Percentiles rank a stretch among this genome's conserved stretches.
Evolutionary conservation across 1,140 invertebrate genomes (phyloP).

Genomic region (Sycobia sp.): DNA sequence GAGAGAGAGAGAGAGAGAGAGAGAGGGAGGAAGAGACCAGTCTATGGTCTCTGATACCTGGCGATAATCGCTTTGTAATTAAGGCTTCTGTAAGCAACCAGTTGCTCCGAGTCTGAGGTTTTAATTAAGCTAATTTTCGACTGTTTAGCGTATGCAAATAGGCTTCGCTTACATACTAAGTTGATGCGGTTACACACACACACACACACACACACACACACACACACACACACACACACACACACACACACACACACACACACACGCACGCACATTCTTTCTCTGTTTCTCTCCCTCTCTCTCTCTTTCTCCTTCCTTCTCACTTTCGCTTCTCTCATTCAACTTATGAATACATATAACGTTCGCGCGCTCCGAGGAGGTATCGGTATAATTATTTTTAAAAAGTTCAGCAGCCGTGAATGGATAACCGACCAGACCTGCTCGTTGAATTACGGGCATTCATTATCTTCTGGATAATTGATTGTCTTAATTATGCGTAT

Average conservation of each 20-base stretch:
- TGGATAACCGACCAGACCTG: not conserved
- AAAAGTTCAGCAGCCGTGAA: not conserved
- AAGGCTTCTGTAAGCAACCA: constrained; percentile 19
- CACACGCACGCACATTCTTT: too few relatives aligned
- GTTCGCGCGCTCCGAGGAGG: not conserved
- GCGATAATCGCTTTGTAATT: not conserved
- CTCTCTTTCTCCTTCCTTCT: too few relatives aligned
- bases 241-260: too few relatives aligned
- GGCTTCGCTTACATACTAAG: not conserved
- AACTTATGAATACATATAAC: not conserved
- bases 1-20: too few relatives aligned
- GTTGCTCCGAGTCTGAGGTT: not conserved
- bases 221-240: too few relatives aligned
- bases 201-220: too few relatives aligned
- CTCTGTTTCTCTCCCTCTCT: too few relatives aligned
- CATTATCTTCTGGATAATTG: constrained; percentile 3
- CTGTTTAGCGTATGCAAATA: constrained; percentile 9
- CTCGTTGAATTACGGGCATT: not conserved
- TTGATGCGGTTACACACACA: too few relatives aligned
- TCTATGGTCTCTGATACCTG: too few relatives aligned
- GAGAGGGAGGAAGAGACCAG: too few relatives aligned
- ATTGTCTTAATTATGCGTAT: not conserved
- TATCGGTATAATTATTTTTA: not conserved
- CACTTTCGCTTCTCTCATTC: not conserved
- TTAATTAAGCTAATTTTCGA: constrained; percentile 28